Evolutionary conservation across 2,113 vertebrate species (phyloP).

Genomic region (Platichthys stellatus): DNA sequence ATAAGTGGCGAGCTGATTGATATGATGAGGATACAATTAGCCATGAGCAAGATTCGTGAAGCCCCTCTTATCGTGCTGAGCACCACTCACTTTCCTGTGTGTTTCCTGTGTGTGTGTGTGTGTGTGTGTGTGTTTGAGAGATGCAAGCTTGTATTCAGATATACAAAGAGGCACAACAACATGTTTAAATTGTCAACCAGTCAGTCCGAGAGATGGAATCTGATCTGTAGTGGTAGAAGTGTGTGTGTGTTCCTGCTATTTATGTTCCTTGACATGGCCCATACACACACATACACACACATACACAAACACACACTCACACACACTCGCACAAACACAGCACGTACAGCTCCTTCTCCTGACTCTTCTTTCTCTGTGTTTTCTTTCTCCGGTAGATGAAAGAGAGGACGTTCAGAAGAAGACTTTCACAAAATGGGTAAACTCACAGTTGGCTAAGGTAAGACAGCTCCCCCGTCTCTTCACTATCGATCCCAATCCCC

Average conservation of each 20-base stretch:
- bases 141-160: too few species aligned
- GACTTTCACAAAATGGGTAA: constrained; percentile 99
- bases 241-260: background rate
- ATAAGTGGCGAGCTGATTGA: constrained; percentile 54
- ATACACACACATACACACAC: background rate
- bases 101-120: constrained; percentile 7
- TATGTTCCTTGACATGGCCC: background rate
- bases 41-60: constrained; percentile 42
- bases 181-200: too few species aligned
- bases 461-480: constrained; percentile 22
- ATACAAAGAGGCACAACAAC: too few species aligned
- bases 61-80: constrained; percentile 47
- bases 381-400: constrained; percentile 87
- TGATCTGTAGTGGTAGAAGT: too few species aligned
- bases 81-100: constrained; percentile 30
- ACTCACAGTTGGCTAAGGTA: constrained; percentile 97
- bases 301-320: too few species aligned
- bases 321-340: background rate
- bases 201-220: too few species aligned
- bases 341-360: background rate
- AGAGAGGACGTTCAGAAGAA: constrained; percentile 99
- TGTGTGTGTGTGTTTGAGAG: background rate
- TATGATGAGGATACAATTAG: constrained; percentile 63
- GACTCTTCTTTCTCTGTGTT: constrained; percentile 13
- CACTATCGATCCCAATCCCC: background rate